Evolutionary conservation across 2,797 vertebrate species (phyloP).

Genomic region (Notamacropus eugenii): DNA sequence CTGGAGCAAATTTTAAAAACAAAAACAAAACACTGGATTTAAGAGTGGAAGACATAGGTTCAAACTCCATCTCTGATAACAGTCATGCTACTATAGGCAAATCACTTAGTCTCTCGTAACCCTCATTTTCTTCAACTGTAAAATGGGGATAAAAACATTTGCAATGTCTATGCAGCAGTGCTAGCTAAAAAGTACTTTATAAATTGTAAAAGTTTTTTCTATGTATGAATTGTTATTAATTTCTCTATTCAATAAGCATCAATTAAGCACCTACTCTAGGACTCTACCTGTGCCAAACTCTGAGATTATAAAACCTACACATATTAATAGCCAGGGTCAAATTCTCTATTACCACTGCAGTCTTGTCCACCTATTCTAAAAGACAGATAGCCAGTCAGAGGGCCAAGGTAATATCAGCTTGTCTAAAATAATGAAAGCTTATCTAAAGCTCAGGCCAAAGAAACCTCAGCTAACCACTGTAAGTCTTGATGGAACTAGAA

Average conservation of each 20-base stretch:
- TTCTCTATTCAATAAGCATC: background rate
- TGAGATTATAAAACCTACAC: background rate
- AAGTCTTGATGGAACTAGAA: background rate
- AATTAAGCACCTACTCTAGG: background rate
- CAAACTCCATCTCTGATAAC: background rate
- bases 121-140: background rate
- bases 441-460: background rate
- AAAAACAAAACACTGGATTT: background rate
- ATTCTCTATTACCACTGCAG: slow-evolving; percentile 31
- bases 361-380: background rate
- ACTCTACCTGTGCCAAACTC: background rate
- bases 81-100: background rate
- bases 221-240: background rate
- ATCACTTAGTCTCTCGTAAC: background rate
- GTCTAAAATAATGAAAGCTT: too few species aligned
- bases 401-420: background rate
- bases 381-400: background rate
- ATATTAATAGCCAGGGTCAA: slow-evolving; percentile 10
- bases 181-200: background rate
- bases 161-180: background rate
- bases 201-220: background rate
- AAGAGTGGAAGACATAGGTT: background rate
- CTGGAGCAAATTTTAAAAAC: background rate
- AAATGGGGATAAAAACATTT: background rate
- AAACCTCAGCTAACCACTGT: slow-evolving; percentile 4